Evolutionary conservation across 1,140 invertebrate species (phyloP), one percentile per base, ranked within the genome.

Genomic region (Helicoverpa zea): DNA sequence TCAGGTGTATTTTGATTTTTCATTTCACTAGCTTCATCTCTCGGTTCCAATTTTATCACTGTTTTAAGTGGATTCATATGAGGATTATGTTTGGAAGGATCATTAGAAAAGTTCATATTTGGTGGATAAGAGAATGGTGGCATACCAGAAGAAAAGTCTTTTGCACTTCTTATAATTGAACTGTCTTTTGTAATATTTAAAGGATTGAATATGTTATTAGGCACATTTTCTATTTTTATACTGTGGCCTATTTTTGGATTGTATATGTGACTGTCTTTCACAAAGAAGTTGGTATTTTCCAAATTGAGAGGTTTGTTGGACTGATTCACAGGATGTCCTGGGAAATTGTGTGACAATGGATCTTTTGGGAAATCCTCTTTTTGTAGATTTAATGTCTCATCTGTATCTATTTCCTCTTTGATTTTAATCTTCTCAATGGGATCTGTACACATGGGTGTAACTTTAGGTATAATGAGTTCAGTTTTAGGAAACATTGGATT

Each of bases 381-480:
- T 78, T 92, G 94, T 64, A 95, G 85, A 81, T 93, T 93, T 73
- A 91, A 79, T 72, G 87, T 81, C 16, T 95, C 94, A 43, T 95
- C 95, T 23, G 94, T 88, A 86, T 96, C 96, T 80, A 96, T 90
- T 90, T 96, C 96, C 83, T 96, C 96, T 79, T 96, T 96, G 23
- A 96, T 96, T 85, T 95, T 94, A 29, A 95, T 95, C 84, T 96
- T 96, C 61, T 96, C 95, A 74, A 95, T 91, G 81, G 84, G 51
- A 75, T 95, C 94, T 81, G 87, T 84, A 79, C 89, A 86, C 89
- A 96, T 94, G 3, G 94, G 92, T 58, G 95, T 93, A 61, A 96
- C 95, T 91, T 96, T 96, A 61, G 96, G 96, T 83, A 96, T 96
- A 84, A 96, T 96, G 78, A 96, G 91, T 91, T 96, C 96, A 23